phyloP scores from a whole-genome alignment of 2,113 vertebrate species.

The Barnardius zonarius region DNA sequence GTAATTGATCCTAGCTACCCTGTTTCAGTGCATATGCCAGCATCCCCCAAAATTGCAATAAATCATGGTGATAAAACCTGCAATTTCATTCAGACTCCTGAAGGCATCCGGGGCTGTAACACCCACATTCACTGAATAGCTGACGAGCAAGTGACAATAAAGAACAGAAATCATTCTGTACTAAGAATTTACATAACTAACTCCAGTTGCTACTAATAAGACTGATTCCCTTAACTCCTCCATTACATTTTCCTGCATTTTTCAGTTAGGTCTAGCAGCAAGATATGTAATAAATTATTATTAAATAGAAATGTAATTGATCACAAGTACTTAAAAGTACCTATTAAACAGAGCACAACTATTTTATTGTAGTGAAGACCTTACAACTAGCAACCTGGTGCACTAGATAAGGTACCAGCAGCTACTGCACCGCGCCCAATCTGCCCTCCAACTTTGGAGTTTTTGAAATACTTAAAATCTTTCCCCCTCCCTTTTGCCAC shows the following conservation, averaged over 20 bases:
- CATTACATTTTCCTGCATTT: not conserved
- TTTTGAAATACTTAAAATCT: not conserved
- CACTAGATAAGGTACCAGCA: not conserved
- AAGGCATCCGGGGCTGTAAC: not conserved
- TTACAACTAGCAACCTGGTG: not conserved
- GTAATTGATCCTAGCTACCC: not conserved
- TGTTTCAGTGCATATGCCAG: not conserved
- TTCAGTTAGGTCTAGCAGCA: not conserved
- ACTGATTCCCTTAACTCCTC: not conserved
- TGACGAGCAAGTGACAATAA: not conserved
- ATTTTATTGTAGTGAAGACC: not conserved
- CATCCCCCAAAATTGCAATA: not conserved
- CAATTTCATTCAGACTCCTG: not conserved
- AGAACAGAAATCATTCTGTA: not conserved
- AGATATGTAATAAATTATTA: not conserved
- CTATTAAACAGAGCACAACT: not conserved
- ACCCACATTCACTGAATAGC: not conserved
- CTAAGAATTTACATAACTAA: slow-evolving; percentile 29
- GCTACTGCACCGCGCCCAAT: not conserved
- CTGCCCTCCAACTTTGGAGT: not conserved
- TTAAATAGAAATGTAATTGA: not conserved
- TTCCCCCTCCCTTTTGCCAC: not conserved
- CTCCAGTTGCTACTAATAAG: not conserved
- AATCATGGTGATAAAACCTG: not conserved
- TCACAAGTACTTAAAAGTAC: not conserved